Percentiles rank a stretch among this genome's conserved stretches.
Evolutionary conservation across 1,140 invertebrate species (phyloP).

Genomic region (Chlorops oryzae): DNA sequence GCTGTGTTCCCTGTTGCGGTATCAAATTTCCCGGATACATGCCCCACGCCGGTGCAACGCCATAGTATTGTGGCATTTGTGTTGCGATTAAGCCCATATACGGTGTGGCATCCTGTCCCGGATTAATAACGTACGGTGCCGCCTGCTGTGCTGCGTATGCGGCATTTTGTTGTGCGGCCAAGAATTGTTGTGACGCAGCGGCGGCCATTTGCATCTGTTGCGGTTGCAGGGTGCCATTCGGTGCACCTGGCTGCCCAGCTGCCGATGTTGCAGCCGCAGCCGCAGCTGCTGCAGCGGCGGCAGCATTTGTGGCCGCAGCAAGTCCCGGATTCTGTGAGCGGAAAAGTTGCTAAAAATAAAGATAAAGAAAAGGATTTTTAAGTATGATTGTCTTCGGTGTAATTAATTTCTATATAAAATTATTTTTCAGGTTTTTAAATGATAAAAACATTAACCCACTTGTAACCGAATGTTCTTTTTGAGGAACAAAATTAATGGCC

Average conservation of each 20-base stretch:
- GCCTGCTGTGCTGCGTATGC: conserved; percentile 57
- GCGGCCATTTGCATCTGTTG: conserved; percentile 60
- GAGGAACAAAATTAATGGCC: too few species aligned
- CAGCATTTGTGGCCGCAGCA: conserved; percentile 59
- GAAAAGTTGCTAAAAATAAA: conserved; percentile 72
- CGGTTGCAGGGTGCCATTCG: conserved; percentile 56
- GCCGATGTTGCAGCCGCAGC: conserved; percentile 57
- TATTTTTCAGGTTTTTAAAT: too few species aligned
- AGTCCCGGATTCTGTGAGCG: conserved; percentile 67
- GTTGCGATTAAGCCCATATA: conserved; percentile 58
- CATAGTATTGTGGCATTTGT: conserved; percentile 75
- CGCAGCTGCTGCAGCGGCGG: conserved; percentile 62
- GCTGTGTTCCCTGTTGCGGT: conserved; percentile 64
- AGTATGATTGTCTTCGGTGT: too few species aligned
- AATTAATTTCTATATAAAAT: too few species aligned
- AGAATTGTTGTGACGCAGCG: conserved; percentile 53
- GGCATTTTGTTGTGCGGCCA: conserved; percentile 47
- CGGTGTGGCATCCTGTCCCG: conserved; percentile 55
- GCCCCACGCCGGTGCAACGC: conserved; percentile 71
- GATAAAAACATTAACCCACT: too few species aligned
- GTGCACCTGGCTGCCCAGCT: conserved; percentile 57
- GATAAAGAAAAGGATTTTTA: conserved; percentile 19
- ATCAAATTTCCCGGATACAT: conserved; percentile 73
- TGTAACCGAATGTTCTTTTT: too few species aligned
- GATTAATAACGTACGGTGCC: conserved; percentile 84